phyloP scores from a whole-genome alignment of 1,140 invertebrate species.

The Calliphora vicina region DNA sequence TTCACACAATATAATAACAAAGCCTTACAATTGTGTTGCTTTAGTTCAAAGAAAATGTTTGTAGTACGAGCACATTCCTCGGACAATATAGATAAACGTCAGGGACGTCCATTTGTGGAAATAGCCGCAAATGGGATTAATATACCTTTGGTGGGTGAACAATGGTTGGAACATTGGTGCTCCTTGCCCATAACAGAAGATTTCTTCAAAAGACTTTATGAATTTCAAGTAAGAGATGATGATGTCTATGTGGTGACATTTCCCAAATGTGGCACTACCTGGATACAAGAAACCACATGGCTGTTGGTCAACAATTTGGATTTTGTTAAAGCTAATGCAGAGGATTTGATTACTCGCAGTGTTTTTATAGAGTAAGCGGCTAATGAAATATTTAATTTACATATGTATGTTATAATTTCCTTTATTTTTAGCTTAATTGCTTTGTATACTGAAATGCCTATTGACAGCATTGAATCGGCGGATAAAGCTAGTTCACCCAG shows the following conservation, averaged over 20 bases:
- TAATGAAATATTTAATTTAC: background rate
- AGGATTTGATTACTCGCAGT: constrained; percentile 67
- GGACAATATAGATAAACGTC: background rate
- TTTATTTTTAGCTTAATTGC: constrained; percentile 3
- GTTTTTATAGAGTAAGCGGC: constrained; percentile 64
- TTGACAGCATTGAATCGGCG: background rate
- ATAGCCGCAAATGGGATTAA: background rate
- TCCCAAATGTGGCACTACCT: constrained; percentile 68
- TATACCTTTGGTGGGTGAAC: constrained; percentile 10
- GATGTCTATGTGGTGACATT: constrained; percentile 66
- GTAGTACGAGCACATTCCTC: background rate
- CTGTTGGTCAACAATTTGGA: constrained; percentile 69
- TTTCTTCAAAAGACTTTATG: background rate
- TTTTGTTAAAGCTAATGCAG: constrained; percentile 58
- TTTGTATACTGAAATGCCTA: background rate
- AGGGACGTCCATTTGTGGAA: background rate
- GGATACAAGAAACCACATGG: constrained; percentile 74
- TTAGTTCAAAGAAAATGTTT: background rate
- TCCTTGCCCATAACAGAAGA: background rate
- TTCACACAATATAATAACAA: too few relatives aligned
- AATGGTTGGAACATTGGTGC: constrained; percentile 7
- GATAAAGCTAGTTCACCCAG: constrained; percentile 58
- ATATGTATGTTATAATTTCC: background rate
- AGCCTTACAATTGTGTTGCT: too few relatives aligned
- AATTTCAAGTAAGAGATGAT: constrained; percentile 56